Evolutionary conservation across 2,797 vertebrate genomes (phyloP).

Genomic region (Smutsia temminckii): DNA sequence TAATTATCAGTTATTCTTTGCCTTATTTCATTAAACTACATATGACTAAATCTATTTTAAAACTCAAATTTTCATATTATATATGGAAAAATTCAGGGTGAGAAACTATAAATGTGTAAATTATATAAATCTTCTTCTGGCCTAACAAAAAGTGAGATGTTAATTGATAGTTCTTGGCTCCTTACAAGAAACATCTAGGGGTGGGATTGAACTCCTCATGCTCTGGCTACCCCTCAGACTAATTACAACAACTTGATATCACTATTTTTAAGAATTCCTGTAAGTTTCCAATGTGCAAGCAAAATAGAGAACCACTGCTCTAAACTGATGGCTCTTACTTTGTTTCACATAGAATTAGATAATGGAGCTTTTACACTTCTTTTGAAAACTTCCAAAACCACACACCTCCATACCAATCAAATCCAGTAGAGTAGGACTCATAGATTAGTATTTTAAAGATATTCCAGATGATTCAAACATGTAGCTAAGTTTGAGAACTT

Average conservation of each 20-base stretch:
- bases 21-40: constrained; percentile 25
- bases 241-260: neutral
- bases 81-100: neutral
- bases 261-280: neutral
- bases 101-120: neutral
- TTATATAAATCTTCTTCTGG: neutral
- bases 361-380: neutral
- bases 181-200: neutral
- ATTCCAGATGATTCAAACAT: neutral
- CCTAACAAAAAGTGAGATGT: neutral
- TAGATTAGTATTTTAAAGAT: neutral
- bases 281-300: neutral
- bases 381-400: neutral
- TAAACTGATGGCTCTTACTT: neutral
- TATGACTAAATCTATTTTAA: neutral
- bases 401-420: neutral
- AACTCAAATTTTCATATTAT: neutral
- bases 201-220: accelerated
- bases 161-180: neutral
- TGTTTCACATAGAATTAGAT: neutral
- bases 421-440: neutral
- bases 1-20: constrained; percentile 14
- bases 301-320: neutral
- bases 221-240: neutral
- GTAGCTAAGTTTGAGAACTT: neutral